Conservation (phyloP, 92 coral and sea anemone genomes). For the Paragorgia papillata region DNA sequence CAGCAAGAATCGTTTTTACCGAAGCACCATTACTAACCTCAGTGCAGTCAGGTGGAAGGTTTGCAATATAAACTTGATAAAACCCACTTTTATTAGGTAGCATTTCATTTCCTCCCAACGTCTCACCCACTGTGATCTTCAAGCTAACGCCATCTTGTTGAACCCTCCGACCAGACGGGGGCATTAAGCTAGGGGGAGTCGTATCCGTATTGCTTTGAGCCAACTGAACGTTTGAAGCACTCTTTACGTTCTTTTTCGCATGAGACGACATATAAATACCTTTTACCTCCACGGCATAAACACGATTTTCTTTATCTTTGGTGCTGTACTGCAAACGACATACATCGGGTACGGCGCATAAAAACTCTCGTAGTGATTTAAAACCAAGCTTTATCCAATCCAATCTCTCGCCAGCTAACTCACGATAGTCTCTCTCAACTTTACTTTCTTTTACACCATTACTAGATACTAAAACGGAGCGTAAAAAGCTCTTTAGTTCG, state of each 20-base stretch:
- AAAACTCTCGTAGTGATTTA: constrained; percentile 69
- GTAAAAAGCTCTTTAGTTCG: constrained; percentile 55
- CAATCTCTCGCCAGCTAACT: constrained; percentile 45
- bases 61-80: constrained; percentile 58
- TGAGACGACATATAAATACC: constrained; percentile 74
- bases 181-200: constrained; percentile 52
- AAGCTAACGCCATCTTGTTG: constrained; percentile 6
- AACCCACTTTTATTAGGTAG: constrained; percentile 53
- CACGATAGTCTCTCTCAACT: constrained; percentile 64
- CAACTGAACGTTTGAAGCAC: constrained; percentile 44
- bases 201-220: constrained; percentile 66
- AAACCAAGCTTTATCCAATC: constrained; percentile 75
- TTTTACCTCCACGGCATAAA: constrained; percentile 69
- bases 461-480: constrained; percentile 77
- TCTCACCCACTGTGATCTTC: constrained; percentile 15
- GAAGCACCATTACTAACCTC: constrained; percentile 65
- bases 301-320: constrained; percentile 77
- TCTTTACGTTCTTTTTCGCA: constrained; percentile 72
- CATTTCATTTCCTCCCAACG: neutral
- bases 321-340: constrained; percentile 76
- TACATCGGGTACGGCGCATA: constrained; percentile 85
- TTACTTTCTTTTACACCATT: constrained; percentile 72
- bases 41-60: constrained; percentile 57
- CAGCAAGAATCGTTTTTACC: too few relatives aligned
- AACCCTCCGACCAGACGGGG: constrained; percentile 27